phyloP scores from a whole-genome alignment of 1,140 invertebrate species.

The Oryctes rhinoceros region DNA sequence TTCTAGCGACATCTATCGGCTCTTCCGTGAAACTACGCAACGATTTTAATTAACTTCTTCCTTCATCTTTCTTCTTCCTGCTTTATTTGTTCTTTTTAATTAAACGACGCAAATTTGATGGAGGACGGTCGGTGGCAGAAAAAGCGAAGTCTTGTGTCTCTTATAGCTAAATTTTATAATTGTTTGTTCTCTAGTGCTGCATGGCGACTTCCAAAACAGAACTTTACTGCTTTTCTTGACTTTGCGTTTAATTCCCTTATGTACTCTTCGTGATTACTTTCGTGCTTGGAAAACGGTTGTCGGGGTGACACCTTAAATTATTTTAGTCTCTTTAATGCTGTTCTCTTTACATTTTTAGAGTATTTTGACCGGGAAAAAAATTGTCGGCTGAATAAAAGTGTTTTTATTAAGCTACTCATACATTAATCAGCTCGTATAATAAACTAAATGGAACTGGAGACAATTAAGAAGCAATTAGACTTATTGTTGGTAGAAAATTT shows the following conservation, averaged over 20 bases:
- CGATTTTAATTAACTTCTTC: constrained; percentile 29
- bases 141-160: constrained; percentile 14
- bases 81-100: constrained; percentile 34
- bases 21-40: constrained; percentile 27
- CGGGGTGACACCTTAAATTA: background rate
- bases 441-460: too few species aligned
- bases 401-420: too few species aligned
- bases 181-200: constrained; percentile 1
- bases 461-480: too few species aligned
- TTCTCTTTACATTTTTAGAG: background rate
- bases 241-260: constrained; percentile 8
- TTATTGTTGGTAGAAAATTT: too few species aligned
- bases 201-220: background rate
- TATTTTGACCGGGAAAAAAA: too few species aligned
- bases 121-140: background rate
- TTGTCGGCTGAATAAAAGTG: too few species aligned
- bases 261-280: constrained; percentile 33
- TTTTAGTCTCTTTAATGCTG: background rate
- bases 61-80: background rate
- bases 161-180: constrained; percentile 28
- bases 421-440: too few species aligned
- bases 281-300: background rate
- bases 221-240: constrained; percentile 5
- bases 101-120: constrained; percentile 23
- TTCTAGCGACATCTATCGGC: background rate